Conservation (phyloP, 2,888 invertebrate species). For the Synanthedon andrenaeformis region DNA sequence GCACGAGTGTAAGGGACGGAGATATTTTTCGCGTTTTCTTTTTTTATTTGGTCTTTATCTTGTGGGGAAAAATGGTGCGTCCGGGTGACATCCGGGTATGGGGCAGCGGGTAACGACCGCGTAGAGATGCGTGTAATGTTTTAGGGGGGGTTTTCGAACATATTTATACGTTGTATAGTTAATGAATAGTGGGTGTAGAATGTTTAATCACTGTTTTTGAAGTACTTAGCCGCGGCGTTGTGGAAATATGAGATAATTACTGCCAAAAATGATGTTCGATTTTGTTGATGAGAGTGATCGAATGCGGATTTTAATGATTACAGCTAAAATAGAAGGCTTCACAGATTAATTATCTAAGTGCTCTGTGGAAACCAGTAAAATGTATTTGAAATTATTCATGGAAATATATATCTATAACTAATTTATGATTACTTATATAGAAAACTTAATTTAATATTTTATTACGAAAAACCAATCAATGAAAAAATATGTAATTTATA, state of each 20-base stretch:
- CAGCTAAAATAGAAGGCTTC: conserved; percentile 3
- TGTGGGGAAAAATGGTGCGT: conserved; percentile 64
- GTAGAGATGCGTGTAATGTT: conserved; percentile 59
- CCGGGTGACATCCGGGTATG: conserved; percentile 26
- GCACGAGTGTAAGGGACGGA: conserved; percentile 40
- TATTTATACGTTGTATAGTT: conserved; percentile 33
- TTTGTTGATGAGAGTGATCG: conserved; percentile 33
- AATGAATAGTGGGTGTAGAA: conserved; percentile 64
- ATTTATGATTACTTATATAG: too few species aligned
- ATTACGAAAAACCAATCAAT: too few species aligned
- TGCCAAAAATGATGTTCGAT: conserved; percentile 53
- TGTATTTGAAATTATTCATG: not conserved
- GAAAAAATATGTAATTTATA: too few species aligned
- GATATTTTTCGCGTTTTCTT: conserved; percentile 67
- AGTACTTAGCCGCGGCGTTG: conserved; percentile 45
- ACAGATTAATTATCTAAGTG: not conserved
- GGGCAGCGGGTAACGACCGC: conserved; percentile 34
- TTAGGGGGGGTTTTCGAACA: conserved; percentile 41
- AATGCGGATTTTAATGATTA: conserved; percentile 26
- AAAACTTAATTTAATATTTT: too few species aligned
- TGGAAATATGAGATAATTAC: conserved; percentile 59
- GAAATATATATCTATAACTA: too few species aligned
- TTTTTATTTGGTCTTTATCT: conserved; percentile 70
- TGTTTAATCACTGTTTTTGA: conserved; percentile 64
- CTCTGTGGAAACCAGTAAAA: not conserved